Percentiles rank a stretch among this genome's conserved stretches.
phyloP scores from a whole-genome alignment of 2,113 vertebrate species.

The Callopanchax toddi region DNA sequence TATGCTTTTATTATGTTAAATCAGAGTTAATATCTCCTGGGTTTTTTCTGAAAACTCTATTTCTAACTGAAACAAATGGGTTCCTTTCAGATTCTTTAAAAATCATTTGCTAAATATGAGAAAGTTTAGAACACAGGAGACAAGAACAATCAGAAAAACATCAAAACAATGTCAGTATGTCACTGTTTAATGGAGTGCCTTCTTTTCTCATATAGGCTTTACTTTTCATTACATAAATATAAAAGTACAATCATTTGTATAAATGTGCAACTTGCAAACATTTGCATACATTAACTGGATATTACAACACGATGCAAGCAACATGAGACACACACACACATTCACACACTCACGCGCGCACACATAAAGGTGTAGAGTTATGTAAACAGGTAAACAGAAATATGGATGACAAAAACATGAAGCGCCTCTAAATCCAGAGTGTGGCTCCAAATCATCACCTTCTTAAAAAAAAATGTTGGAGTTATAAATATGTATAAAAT shows the following conservation, averaged over 20 bases:
- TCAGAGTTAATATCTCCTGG: background rate
- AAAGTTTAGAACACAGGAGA: background rate
- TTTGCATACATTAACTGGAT: conserved; percentile 78
- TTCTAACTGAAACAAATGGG: background rate
- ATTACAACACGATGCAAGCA: conserved; percentile 75
- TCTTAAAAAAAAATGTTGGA: background rate
- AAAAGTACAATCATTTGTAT: conserved; percentile 85
- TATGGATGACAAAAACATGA: conserved; percentile 41
- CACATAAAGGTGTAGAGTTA: conserved; percentile 21
- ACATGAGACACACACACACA: conserved; percentile 52
- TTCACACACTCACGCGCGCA: background rate
- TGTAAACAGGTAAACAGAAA: conserved; percentile 31
- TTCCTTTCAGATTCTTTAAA: background rate
- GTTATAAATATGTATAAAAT: too few relatives aligned
- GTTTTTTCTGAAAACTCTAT: background rate
- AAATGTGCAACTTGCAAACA: conserved; percentile 85
- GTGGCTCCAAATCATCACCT: conserved; percentile 14
- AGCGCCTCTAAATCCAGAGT: conserved; percentile 20
- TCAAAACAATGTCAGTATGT: conserved; percentile 45
- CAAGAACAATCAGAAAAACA: background rate
- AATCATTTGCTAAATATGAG: background rate
- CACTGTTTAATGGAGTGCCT: conserved; percentile 63
- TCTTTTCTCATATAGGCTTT: conserved; percentile 61
- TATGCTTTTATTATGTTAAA: conserved; percentile 7
- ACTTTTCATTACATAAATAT: conserved; percentile 78